Evolutionary conservation across 2,113 vertebrate species (phyloP), one percentile per base, ranked within the genome.

Genomic region (Calypte anna): DNA sequence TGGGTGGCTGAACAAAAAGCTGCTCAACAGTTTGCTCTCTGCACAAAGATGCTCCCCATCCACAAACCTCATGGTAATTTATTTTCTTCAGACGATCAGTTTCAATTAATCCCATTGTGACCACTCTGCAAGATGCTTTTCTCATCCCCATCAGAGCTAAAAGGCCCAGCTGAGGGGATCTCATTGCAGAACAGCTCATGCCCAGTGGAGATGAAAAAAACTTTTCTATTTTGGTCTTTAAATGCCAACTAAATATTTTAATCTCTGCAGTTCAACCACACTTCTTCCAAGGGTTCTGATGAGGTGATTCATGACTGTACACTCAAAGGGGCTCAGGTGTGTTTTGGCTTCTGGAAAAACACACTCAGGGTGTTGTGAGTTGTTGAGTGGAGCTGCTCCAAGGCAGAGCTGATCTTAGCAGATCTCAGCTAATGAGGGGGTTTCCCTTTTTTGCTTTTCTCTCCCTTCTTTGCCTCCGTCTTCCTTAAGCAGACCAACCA

Each of bases 51-150:
- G 11, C 17, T 85, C 24, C 68, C 36, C 1, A 0, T 86, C 70
- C 12, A 1, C 58, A 33, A 6, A 14, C 54, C 66, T 64, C 36
- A 51, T 19, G 86, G 89, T 78, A 3, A 38, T 48, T 48, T 19
- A 46, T 50, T 66, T 76, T 68, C 72, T 82, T 83, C 93, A 94
- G 54, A 76, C 36, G 57, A 76, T 88, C 66, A n/a, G 28, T 92
- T 94, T 93, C 58, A 76, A 79, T 86, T 95, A 91, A 84, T 89
- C 93, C n/a, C 66, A 62, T 82, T 82, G 74, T 84, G 84, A 22
- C 36, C 15, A 8, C 50, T 68, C 75, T 3, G 8, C n/a, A 50
- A 57, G 84, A 61, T 24, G 33, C 66, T 92, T 79, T 86, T 92
- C 66, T 96, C 19, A 68, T 43, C 30, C 43, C 38, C 12, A 5